Evolutionary conservation across 1,140 invertebrate species (phyloP), one percentile per base, ranked within the genome.

Genomic region (Formica exsecta): DNA sequence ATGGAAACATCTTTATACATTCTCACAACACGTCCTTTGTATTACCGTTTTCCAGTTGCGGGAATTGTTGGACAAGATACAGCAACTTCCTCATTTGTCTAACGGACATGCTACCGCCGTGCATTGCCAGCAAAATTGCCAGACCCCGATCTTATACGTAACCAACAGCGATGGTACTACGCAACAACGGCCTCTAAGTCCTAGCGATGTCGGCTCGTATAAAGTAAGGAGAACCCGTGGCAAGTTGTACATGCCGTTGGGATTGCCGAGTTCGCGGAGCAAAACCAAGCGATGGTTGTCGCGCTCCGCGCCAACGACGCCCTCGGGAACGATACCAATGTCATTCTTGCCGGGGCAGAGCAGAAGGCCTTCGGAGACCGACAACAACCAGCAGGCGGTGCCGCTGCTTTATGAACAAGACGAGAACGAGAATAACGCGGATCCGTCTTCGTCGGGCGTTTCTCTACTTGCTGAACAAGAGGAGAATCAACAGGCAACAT

Each of bases 281-380:
- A 95, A 95, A 86, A 86, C 95, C n/a, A 96, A 95, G 91, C 94
- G 96, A 54, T 97, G 96, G 96, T 91, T 97, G 16, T 97, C 97
- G 0, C 94, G 97, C 25, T 97, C 97, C 1, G 97, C 97, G 0
- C 97, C 97, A 0, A 97, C 97, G 3, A 98, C 97, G 0, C 97
- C 97, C 0, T 97, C 96, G 68, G 96, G 96, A 5, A 95, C 93
- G 36, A 93, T 93, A 41, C 92, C 94, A 29, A 90, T 94, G 92
- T 92, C 93, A 6, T 92, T 94, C 6, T 77, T 94, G 22, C 90
- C 94, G 11, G 92, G 92, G 71, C 94, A 94, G 64, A 94, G 90
- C 64, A 92, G 93, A 65, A 93, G 93, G 74, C 93, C 94, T 32
- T 94, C 92, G 6, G 93, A 93, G 29, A 80, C 87, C 1, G 92